Base-by-base conservation (phyloP, 1,140 invertebrate genomes). In the Agrilus planipennis region DNA sequence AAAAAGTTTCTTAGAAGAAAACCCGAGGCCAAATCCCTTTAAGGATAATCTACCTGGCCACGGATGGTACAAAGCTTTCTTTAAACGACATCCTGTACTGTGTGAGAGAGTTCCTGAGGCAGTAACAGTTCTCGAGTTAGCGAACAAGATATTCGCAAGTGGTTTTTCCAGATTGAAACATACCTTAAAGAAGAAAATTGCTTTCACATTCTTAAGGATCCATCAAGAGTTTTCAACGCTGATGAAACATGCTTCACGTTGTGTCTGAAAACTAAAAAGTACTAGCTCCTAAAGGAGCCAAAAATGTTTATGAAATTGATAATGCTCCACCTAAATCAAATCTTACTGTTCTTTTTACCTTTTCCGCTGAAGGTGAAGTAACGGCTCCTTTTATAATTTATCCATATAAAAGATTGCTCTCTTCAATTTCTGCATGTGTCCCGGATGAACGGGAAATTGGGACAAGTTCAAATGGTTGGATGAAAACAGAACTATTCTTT, bases 181-280 rank as follows among this genome's bases (percentile, higher is more conserved):
- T 51, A 56, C 50, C 46, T 56, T 7, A 28, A 45, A 27, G 38
- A 46, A 19, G 45, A 51, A 42, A 31, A 41, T 14, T 45, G 31
- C 37, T 4, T 31, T n/a, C 46, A 56, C 34, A 44, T 60, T 39
- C 32, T 61, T 15, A 15, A 47, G 15, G 45, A 56, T 41, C 42
- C 47, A 16, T 39, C 36, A 10, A 20, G 51, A 15, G 53, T 62
- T n/a, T 54, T 59, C 30, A 63, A 65, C 41, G 46, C 49, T 5
- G 55, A 63, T 39, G 62, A 65, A 44, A 61, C 55, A 31, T 52
- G 47, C 36, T 54, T 64, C 41, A 23, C 49, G 15, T 25, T 63
- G 16, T 53, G 49, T 23, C 54, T 55, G 14, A 58, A 57, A 51
- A 54, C 34, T 27, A 2, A 57, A 65, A 31, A 53, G 47, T 49